Evolutionary conservation across 1,140 invertebrate genomes (phyloP), one percentile per base, ranked within the genome.

Genomic region (Pseudobourletiella spinata): DNA sequence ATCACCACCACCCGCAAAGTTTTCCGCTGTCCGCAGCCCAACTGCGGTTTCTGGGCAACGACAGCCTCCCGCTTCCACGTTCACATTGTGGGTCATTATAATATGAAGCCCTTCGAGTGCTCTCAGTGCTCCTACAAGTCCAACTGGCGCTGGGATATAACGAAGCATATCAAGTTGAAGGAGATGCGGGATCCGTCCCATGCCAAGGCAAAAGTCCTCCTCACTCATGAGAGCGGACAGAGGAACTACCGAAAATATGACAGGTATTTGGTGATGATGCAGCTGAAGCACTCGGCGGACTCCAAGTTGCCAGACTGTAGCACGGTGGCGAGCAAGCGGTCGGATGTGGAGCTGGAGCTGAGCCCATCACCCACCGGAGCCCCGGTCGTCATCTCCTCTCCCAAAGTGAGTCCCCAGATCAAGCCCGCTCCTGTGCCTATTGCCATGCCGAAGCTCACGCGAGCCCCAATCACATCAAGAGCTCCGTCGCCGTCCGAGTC

Each of bases 61-160:
- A 79, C 79, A 22, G 89, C 89, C n/a, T 91, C 88, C 29, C 81
- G 90, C 66, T 93, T 93, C 76, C 90, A 93, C 74, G 89, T 93
- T 20, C 91, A 93, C 75, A 91, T 92, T 67, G 89, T 93, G 22
- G 89, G 89, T 20, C 90, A 93, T 77, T 79, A 61, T 62, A 93
- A 93, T 75, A 88, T 87, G 73, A 91, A 93, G 73, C 92, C 92
- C 3, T 96, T 95, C 74, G 89, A 93, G 76, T 97, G 94, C 79
- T 95, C 92, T 2, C 79, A 89, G 2, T 97, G 94, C 78, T 84
- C 87, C 24, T 92, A 94, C 73, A 84, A 90, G 64, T 94, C 90
- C 24, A 95, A 95, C 76, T 95, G 91, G 91, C 82, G 89, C 64
- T 95, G 91, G 91, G 91, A 94, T 76, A 92, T 97, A 61, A 93